Percentiles rank a stretch among this genome's conserved stretches.
These are phyloP conservation scores for Halictus rubicundus DNA, from an alignment of 1,140 invertebrate genomes.

Conservation along the genomic window DNA sequence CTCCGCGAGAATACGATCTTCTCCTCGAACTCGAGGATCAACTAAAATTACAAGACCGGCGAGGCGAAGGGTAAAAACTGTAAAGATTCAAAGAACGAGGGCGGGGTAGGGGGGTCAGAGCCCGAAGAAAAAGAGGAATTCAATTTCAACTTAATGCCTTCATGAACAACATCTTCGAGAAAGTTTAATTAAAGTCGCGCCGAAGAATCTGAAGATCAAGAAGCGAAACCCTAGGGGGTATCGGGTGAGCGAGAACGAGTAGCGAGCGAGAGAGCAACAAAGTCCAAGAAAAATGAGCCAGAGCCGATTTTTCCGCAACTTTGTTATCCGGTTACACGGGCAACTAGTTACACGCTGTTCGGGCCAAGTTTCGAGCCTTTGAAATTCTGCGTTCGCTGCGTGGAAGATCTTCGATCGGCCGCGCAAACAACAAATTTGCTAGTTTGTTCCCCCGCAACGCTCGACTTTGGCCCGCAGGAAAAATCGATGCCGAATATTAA, in stretches of 20 bases:
- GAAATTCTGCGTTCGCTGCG: background rate
- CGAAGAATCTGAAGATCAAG: slow-evolving; percentile 22
- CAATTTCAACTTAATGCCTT: slow-evolving; percentile 39
- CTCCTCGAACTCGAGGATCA: background rate
- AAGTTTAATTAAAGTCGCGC: slow-evolving; percentile 38
- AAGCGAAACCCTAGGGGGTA: slow-evolving; percentile 15
- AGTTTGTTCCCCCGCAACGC: too few relatives aligned
- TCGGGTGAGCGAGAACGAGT: background rate
- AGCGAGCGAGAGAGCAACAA: background rate
- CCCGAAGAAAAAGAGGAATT: slow-evolving; percentile 22
- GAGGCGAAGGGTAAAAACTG: background rate
- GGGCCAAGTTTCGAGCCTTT: background rate
- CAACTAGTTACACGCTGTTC: background rate
- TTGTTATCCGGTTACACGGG: slow-evolving; percentile 1
- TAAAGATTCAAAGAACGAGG: too few relatives aligned
- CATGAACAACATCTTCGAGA: slow-evolving; percentile 15
- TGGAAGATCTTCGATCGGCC: background rate
- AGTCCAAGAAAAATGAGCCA: background rate
- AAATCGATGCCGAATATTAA: too few relatives aligned
- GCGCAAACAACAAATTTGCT: too few relatives aligned
- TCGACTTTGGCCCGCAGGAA: too few relatives aligned
- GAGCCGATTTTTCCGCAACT: background rate
- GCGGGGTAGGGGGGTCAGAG: too few relatives aligned
- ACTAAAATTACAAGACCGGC: slow-evolving; percentile 16
- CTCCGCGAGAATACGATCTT: too few relatives aligned